Percentiles rank a stretch among this genome's conserved stretches.
Evolutionary conservation across 2,797 vertebrate species (phyloP).

Genomic region (Myotis pilosus): DNA sequence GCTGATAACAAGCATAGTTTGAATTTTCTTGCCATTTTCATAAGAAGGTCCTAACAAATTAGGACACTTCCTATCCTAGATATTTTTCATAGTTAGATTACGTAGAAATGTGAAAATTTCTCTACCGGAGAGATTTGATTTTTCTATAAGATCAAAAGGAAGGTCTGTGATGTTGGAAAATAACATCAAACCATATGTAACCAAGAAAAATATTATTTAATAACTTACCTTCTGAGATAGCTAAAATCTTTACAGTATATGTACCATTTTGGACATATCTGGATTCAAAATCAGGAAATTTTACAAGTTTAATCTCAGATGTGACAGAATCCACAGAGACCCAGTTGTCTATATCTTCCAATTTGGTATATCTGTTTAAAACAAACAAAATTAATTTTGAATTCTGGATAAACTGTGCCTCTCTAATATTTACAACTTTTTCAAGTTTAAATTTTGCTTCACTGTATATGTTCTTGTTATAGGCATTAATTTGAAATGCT

Average conservation of each 20-base stretch:
- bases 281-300: constrained; percentile 92
- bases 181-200: constrained; percentile 5
- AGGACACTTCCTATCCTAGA: neutral
- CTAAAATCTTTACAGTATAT: constrained; percentile 91
- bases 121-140: neutral
- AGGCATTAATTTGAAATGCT: neutral
- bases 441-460: neutral
- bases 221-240: constrained; percentile 89
- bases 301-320: constrained; percentile 91
- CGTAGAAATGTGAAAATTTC: neutral
- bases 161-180: neutral
- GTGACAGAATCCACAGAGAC: constrained; percentile 88
- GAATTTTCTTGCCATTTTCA: neutral
- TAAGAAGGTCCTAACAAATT: neutral
- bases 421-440: neutral
- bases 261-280: constrained; percentile 89
- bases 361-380: constrained; percentile 89
- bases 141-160: neutral
- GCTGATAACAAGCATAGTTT: neutral
- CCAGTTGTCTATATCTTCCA: constrained; percentile 91
- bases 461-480: neutral
- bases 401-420: neutral
- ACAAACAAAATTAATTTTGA: constrained; percentile 35
- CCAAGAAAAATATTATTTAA: neutral
- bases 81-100: neutral